Evolutionary conservation across 2,888 invertebrate genomes (phyloP).

Genomic region (Stenchaetothrips biformis): DNA sequence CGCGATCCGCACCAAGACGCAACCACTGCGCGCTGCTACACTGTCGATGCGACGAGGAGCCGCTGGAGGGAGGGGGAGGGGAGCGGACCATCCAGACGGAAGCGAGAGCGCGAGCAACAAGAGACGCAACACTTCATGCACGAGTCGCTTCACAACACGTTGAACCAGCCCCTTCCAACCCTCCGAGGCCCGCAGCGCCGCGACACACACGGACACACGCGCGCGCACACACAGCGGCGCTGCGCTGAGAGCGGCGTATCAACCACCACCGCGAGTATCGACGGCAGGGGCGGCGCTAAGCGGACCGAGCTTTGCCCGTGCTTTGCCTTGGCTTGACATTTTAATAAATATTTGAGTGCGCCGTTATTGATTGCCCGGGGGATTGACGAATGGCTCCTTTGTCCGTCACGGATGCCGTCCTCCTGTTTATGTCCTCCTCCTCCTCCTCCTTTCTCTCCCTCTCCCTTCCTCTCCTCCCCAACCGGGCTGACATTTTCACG

Average conservation of each 20-base stretch:
- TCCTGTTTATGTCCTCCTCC: neutral
- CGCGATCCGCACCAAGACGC: neutral
- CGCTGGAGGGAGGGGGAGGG: neutral
- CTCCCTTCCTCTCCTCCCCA: neutral
- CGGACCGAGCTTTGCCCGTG: neutral
- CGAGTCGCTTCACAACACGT: neutral
- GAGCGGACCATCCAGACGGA: neutral
- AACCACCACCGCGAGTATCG: neutral
- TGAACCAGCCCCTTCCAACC: too few relatives aligned
- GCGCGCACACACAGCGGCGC: neutral
- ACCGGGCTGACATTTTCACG: neutral
- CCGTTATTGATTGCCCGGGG: too few relatives aligned
- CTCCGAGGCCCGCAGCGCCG: too few relatives aligned
- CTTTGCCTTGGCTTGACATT: too few relatives aligned
- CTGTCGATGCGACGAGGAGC: neutral
- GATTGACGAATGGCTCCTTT: too few relatives aligned
- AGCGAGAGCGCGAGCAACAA: slow-evolving; percentile 11
- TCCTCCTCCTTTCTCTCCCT: neutral
- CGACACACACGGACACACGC: too few relatives aligned
- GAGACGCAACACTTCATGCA: slow-evolving; percentile 22
- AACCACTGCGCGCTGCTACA: too few relatives aligned
- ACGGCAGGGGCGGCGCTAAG: neutral
- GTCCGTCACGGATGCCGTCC: neutral
- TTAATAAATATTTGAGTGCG: too few relatives aligned
- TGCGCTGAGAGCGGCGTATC: neutral